Conservation (phyloP, 2,888 invertebrate species). For the Diarsia dahlii region DNA sequence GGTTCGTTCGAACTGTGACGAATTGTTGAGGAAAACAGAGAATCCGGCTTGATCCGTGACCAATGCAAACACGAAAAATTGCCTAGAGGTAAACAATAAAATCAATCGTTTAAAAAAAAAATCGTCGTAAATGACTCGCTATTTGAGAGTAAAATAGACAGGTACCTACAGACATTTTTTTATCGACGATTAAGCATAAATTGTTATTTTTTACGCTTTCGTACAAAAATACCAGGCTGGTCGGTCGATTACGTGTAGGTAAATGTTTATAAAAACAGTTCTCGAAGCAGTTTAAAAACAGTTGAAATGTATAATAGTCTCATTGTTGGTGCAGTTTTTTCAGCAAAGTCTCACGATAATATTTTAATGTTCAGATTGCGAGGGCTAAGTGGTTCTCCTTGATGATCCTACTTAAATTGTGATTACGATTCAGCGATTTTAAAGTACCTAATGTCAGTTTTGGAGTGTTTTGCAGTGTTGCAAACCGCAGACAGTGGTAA, state of each 20-base stretch:
- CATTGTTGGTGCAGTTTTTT: constrained; percentile 59
- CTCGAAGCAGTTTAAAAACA: constrained; percentile 52
- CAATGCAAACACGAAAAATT: constrained; percentile 43
- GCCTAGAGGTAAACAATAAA: constrained; percentile 38
- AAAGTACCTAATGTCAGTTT: constrained; percentile 35
- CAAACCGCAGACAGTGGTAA: constrained; percentile 73
- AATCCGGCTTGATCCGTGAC: constrained; percentile 43
- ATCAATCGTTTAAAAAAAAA: constrained; percentile 40
- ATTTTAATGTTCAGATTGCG: constrained; percentile 58
- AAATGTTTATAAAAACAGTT: constrained; percentile 49
- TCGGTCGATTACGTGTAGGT: constrained; percentile 35
- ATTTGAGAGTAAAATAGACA: constrained; percentile 29
- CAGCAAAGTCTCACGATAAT: constrained; percentile 54
- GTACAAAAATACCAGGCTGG: constrained; percentile 33
- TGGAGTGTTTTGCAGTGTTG: constrained; percentile 57
- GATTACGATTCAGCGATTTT: constrained; percentile 41
- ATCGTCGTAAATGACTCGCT: too few relatives aligned
- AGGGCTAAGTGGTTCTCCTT: constrained; percentile 54
- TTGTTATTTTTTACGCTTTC: constrained; percentile 36
- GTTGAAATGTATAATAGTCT: constrained; percentile 49
- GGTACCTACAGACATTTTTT: constrained; percentile 38
- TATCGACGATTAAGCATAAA: constrained; percentile 26
- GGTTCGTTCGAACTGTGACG: constrained; percentile 31
- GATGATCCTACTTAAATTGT: constrained; percentile 60
- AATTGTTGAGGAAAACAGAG: constrained; percentile 52